phyloP scores from a whole-genome alignment of 2,797 vertebrate species.

The Halcyon badia region DNA sequence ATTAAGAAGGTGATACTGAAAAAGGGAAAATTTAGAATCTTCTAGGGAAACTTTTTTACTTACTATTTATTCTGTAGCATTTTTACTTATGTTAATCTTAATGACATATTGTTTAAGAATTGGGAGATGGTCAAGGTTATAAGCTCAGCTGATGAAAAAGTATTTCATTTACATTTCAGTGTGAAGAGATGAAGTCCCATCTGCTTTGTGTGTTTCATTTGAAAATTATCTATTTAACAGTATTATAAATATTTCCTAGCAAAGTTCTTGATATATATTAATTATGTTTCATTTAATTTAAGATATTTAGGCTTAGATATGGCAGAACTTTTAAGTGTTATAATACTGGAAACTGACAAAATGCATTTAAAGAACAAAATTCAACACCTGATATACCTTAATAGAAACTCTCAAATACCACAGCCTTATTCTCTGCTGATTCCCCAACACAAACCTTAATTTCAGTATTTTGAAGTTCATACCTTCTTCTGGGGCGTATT shows the following conservation, averaged over 20 bases:
- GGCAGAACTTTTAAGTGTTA: not conserved
- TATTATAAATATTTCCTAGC: not conserved
- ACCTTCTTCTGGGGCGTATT: not conserved
- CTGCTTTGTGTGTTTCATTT: not conserved
- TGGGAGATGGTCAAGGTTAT: not conserved
- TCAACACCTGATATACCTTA: not conserved
- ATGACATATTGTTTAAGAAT: not conserved
- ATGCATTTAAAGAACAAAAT: not conserved
- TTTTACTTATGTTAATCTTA: not conserved
- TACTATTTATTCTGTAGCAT: not conserved
- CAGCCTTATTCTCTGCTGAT: not conserved
- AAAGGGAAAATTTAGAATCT: not conserved
- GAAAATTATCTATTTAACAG: not conserved
- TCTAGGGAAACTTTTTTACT: not conserved
- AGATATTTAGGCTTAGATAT: not conserved
- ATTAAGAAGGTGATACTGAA: not conserved
- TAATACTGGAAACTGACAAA: not conserved
- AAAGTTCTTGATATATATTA: not conserved
- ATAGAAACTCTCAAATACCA: not conserved
- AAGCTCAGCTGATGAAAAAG: not conserved
- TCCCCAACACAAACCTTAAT: not conserved
- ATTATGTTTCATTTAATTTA: not conserved
- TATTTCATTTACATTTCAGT: not conserved
- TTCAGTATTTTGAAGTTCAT: not conserved
- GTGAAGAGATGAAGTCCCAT: not conserved